Evolutionary conservation across 2,888 invertebrate genomes (phyloP).

Genomic region (Loripinus fragilis): DNA sequence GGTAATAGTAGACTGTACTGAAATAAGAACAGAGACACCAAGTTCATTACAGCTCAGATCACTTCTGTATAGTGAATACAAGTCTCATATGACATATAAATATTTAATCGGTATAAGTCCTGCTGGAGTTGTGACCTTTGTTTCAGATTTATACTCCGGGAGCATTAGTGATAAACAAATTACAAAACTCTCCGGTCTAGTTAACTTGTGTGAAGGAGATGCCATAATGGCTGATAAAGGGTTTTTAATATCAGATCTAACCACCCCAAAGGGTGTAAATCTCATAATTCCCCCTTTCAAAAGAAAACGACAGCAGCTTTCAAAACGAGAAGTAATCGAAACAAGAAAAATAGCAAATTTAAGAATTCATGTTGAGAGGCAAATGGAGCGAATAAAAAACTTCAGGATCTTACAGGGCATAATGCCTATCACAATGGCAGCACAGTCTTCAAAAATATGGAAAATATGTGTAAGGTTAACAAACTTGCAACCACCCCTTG

Average conservation of each 20-base stretch:
- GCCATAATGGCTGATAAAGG: conserved; percentile 62
- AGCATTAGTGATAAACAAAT: conserved; percentile 54
- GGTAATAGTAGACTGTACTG: conserved; percentile 62
- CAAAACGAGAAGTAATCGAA: conserved; percentile 4
- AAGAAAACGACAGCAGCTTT: conserved; percentile 1
- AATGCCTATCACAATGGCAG: conserved; percentile 8
- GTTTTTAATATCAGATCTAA: conserved; percentile 44
- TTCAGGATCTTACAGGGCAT: conserved; percentile 32
- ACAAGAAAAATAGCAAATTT: conserved; percentile 26
- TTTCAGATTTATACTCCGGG: conserved; percentile 51
- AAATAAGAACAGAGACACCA: conserved; percentile 51
- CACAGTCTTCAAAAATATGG: conserved; percentile 12
- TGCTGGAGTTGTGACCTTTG: conserved; percentile 49
- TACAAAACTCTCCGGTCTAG: conserved; percentile 31
- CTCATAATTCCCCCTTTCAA: conserved; percentile 49
- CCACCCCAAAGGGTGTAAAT: conserved; percentile 27
- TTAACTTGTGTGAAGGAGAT: conserved; percentile 57
- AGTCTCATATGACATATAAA: conserved; percentile 52
- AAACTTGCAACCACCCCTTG: not conserved
- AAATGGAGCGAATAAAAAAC: conserved; percentile 24
- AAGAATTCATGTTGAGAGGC: conserved; percentile 34
- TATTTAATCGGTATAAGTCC: conserved; percentile 51
- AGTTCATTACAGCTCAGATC: conserved; percentile 32
- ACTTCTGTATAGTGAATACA: conserved; percentile 47
- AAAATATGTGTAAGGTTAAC: conserved; percentile 14